Evolutionary conservation across 2,113 vertebrate genomes (phyloP).

Genomic region (Orycteropus afer): DNA sequence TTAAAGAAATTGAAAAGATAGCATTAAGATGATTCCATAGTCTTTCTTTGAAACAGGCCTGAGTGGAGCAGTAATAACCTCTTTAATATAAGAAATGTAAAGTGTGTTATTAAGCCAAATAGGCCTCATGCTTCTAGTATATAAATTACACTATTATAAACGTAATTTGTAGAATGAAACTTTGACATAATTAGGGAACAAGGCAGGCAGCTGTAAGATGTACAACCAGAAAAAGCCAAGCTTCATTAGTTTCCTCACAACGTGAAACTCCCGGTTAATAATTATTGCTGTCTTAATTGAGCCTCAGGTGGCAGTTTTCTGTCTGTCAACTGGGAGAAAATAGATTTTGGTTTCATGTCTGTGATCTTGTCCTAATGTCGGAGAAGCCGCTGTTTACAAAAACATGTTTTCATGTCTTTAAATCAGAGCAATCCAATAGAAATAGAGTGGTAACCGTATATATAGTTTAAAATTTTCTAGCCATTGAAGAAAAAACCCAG

Average conservation of each 20-base stretch:
- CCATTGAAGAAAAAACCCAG: too few relatives aligned
- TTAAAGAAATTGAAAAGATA: not conserved
- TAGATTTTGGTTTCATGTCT: not conserved
- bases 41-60: not conserved
- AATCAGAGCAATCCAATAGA: not conserved
- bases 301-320: conserved; percentile 35
- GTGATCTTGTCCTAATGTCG: not conserved
- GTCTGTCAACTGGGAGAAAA: conserved; percentile 14
- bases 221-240: conserved; percentile 18
- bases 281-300: conserved; percentile 48
- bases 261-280: conserved; percentile 6
- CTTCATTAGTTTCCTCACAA: not conserved
- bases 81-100: not conserved
- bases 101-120: not conserved
- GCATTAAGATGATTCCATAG: not conserved
- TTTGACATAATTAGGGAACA: conserved; percentile 27
- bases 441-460: not conserved
- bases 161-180: not conserved
- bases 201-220: not conserved
- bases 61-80: not conserved
- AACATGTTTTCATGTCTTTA: not conserved
- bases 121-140: not conserved
- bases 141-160: conserved; percentile 12
- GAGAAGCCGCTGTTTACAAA: not conserved
- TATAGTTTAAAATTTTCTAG: not conserved